A percentile compares a stretch with the other conserved stretches of the same genome.
These are phyloP conservation scores for Danaus plexippus DNA, from an alignment of 1,140 invertebrate species.

Conservation along the genomic window DNA sequence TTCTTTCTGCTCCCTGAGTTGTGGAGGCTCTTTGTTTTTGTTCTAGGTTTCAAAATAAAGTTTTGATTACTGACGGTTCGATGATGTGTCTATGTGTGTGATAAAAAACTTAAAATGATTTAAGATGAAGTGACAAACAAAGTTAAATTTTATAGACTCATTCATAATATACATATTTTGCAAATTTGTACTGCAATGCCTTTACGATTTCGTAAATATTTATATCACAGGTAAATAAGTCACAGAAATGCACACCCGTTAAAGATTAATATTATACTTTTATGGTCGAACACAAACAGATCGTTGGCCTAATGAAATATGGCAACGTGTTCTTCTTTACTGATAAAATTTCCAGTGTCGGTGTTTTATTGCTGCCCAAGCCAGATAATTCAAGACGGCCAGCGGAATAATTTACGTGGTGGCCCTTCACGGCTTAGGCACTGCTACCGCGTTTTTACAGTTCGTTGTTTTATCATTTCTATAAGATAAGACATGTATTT, in stretches of 20 bases:
- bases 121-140: no score
- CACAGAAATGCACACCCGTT: constrained; percentile 43
- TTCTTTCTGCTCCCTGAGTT: constrained; percentile 30
- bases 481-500: no score
- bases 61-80: no score
- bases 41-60: no score
- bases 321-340: constrained; percentile 49
- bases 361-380: constrained; percentile 55
- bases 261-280: constrained; percentile 62
- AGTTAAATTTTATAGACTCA: no score
- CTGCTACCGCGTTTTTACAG: constrained; percentile 40
- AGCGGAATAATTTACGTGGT: constrained; percentile 59
- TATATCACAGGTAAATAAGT: constrained; percentile 42
- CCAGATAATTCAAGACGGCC: constrained; percentile 49
- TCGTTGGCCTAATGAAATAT: constrained; percentile 58
- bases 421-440: constrained; percentile 42
- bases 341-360: constrained; percentile 55
- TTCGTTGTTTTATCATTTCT: no score
- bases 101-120: no score
- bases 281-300: constrained; percentile 43
- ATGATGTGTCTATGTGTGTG: no score
- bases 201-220: constrained; percentile 10
- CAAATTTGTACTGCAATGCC: no score
- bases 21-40: no score
- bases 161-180: no score